A percentile compares a stretch with the other conserved stretches of the same genome.
phyloP scores from a whole-genome alignment of 1,140 invertebrate genomes.

The Pentalonia nigronervosa region DNA sequence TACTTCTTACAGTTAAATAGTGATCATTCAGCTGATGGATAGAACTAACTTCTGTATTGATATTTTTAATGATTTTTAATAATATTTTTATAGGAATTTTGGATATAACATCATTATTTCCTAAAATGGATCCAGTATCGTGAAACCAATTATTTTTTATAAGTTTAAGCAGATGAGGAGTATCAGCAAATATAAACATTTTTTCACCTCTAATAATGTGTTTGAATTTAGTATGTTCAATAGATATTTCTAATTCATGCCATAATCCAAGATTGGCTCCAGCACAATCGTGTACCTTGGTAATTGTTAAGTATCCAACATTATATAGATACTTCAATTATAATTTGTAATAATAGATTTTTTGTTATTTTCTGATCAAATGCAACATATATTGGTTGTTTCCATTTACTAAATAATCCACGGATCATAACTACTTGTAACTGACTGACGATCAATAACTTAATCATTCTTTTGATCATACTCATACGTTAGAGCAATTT shows the following conservation, averaged over 20 bases:
- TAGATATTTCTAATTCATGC: conserved; percentile 61
- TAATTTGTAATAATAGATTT: conserved; percentile 62
- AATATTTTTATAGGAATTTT: neutral
- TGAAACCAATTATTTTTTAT: conserved; percentile 11
- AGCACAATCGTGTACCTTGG: conserved; percentile 62
- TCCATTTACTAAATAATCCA: conserved; percentile 63
- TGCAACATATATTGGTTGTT: conserved; percentile 63
- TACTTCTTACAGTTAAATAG: neutral
- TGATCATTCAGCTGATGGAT: neutral
- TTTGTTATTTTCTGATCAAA: conserved; percentile 63
- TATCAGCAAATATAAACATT: neutral
- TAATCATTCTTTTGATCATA: neutral
- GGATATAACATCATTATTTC: conserved; percentile 5
- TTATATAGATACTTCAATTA: conserved; percentile 62
- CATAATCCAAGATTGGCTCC: conserved; percentile 62
- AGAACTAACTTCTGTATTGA: neutral
- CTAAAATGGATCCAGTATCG: neutral
- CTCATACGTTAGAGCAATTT: neutral
- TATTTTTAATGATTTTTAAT: neutral
- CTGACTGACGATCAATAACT: neutral
- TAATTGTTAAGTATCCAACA: conserved; percentile 62
- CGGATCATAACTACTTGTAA: conserved; percentile 60
- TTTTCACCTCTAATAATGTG: neutral
- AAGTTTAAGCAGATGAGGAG: neutral
- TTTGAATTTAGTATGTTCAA: neutral